Conservation (phyloP, 2,797 vertebrate species). For the Karalla daura region DNA sequence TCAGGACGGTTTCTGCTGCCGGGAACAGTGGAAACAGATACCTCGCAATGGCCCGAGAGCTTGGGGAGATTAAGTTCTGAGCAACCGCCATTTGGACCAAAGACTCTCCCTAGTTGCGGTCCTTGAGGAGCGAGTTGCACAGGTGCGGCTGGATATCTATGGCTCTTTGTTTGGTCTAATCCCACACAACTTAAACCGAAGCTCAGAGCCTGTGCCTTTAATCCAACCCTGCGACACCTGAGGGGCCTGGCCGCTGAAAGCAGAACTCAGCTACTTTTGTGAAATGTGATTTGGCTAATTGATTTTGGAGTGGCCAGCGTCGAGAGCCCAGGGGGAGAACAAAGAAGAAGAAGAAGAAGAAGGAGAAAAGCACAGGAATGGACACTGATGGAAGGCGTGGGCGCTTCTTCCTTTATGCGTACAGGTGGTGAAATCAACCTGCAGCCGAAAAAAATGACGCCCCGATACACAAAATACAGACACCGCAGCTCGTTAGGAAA, state of each 20-base stretch:
- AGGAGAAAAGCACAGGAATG: conserved; percentile 8
- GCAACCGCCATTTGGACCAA: conserved; percentile 78
- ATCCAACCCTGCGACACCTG: conserved; percentile 75
- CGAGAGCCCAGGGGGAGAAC: conserved; percentile 57
- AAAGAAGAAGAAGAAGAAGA: too few species aligned
- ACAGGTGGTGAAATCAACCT: conserved; percentile 60
- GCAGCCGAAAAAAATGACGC: conserved; percentile 30
- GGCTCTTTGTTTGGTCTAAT: conserved; percentile 85
- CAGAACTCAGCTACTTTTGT: conserved; percentile 80
- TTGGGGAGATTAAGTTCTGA: conserved; percentile 84
- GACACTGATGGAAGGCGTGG: conserved; percentile 42
- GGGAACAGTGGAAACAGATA: conserved; percentile 76
- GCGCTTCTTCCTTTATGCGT: conserved; percentile 37
- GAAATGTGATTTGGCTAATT: conserved; percentile 88
- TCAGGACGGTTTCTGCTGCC: conserved; percentile 57
- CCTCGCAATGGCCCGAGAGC: conserved; percentile 69
- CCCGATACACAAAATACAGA: conserved; percentile 49
- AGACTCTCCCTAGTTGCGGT: conserved; percentile 70
- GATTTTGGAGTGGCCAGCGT: conserved; percentile 83
- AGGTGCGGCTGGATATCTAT: conserved; percentile 81
- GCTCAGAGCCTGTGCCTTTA: conserved; percentile 69
- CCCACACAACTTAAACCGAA: conserved; percentile 72
- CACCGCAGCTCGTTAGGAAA: conserved; percentile 52
- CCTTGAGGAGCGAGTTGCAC: conserved; percentile 75
- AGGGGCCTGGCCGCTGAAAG: conserved; percentile 75